phyloP scores from a whole-genome alignment of 2,113 vertebrate species.

The Myocastor coypus region DNA sequence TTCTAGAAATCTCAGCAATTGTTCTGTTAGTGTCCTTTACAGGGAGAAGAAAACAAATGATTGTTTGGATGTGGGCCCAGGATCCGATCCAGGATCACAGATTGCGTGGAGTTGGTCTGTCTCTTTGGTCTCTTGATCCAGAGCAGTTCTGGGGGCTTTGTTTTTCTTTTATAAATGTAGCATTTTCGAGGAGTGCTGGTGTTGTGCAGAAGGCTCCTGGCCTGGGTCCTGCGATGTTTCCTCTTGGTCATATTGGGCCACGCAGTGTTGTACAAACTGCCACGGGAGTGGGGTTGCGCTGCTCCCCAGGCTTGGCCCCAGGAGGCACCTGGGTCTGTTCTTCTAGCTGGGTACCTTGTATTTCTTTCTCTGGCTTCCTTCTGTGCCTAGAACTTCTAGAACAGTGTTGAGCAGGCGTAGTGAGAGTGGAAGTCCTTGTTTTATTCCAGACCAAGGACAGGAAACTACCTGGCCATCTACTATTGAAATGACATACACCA shows the following conservation, averaged over 20 bases:
- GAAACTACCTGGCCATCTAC: neutral
- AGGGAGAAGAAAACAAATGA: neutral
- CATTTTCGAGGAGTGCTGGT: neutral
- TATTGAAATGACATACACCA: neutral
- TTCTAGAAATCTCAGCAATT: neutral
- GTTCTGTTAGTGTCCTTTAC: neutral
- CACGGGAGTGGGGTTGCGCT: rapidly evolving
- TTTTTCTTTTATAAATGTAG: neutral
- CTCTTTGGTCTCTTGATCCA: neutral
- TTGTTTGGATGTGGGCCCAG: neutral
- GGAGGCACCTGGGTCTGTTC: neutral
- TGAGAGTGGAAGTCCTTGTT: neutral
- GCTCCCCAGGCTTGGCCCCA: rapidly evolving
- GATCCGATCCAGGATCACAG: neutral
- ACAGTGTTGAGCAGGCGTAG: neutral
- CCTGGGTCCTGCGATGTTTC: neutral
- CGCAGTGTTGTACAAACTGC: rapidly evolving
- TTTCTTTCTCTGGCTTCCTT: neutral
- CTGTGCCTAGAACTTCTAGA: neutral
- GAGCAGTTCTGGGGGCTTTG: neutral
- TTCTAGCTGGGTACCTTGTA: neutral
- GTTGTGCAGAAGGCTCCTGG: neutral
- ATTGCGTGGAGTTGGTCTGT: rapidly evolving
- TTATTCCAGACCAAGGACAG: neutral
- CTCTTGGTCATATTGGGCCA: rapidly evolving